These are phyloP conservation scores for Paraescarpia echinospica DNA, from an alignment of 1,140 invertebrate genomes.

Conservation along the genomic window DNA sequence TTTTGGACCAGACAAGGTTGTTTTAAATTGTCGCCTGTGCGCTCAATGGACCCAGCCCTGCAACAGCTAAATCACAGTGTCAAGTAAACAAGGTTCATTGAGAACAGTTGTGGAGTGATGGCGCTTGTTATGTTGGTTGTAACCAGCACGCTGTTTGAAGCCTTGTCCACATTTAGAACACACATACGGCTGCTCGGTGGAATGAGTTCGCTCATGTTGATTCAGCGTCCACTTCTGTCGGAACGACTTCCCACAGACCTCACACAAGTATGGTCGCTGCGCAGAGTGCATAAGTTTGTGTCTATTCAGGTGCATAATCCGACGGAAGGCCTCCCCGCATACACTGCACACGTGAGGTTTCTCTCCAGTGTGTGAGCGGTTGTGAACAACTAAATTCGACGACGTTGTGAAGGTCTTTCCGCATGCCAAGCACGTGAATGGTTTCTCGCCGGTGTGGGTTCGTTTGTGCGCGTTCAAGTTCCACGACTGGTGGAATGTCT, in stretches of 20 bases:
- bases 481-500: neutral
- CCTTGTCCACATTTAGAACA: neutral
- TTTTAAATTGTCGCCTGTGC: too few relatives aligned
- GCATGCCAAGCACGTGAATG: neutral
- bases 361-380: neutral
- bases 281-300: neutral
- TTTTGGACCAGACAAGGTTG: too few relatives aligned
- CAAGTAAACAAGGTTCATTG: neutral
- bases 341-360: neutral
- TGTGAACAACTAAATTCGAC: neutral
- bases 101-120: neutral
- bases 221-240: neutral
- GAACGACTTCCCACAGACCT: neutral
- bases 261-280: neutral
- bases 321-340: neutral
- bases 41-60: neutral
- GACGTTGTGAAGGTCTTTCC: neutral
- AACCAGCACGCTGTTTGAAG: neutral
- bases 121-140: neutral
- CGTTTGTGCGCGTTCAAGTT: neutral
- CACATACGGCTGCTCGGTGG: neutral
- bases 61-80: neutral
- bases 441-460: neutral
- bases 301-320: neutral
- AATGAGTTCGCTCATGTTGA: neutral